Percentiles rank a stretch among this genome's conserved stretches.
Conservation (phyloP, 1,140 invertebrate genomes). For the Drosophila guanche region DNA sequence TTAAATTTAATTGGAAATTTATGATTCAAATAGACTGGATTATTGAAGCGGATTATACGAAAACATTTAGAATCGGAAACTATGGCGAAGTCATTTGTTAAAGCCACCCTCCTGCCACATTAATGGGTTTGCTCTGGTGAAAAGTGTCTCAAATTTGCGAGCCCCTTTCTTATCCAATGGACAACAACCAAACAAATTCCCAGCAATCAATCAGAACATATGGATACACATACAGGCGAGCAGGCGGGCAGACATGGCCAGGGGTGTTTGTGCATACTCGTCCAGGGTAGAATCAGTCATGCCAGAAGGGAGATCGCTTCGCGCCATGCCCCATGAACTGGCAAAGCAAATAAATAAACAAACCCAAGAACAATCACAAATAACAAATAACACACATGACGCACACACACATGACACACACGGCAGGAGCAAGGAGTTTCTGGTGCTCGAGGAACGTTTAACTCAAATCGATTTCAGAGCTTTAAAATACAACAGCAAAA, state of each 20-base stretch:
- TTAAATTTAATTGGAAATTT: too few species aligned
- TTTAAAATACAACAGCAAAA: slow-evolving; percentile 58
- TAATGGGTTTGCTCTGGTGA: slow-evolving; percentile 52
- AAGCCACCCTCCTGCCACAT: not conserved
- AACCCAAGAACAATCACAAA: slow-evolving; percentile 57
- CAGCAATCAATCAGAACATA: slow-evolving; percentile 62
- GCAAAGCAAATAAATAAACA: slow-evolving; percentile 77
- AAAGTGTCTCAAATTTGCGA: slow-evolving; percentile 72
- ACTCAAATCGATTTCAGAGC: slow-evolving; percentile 75
- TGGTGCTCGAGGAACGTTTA: slow-evolving; percentile 67
- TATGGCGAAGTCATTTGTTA: too few species aligned
- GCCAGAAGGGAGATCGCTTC: slow-evolving; percentile 67
- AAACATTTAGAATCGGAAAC: not conserved
- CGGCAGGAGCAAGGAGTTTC: slow-evolving; percentile 13
- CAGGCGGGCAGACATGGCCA: slow-evolving; percentile 1
- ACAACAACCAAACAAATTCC: slow-evolving; percentile 47
- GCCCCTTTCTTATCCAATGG: slow-evolving; percentile 45
- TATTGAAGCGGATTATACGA: too few species aligned
- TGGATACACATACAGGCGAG: slow-evolving; percentile 9
- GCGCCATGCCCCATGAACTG: slow-evolving; percentile 64
- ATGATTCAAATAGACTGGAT: too few species aligned
- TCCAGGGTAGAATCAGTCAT: slow-evolving; percentile 73
- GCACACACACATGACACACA: slow-evolving; percentile 20
- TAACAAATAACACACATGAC: slow-evolving; percentile 12
- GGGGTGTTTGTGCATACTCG: slow-evolving; percentile 23